Evolutionary conservation across 2,113 vertebrate species (phyloP).

Genomic region (Nipponia nippon): DNA sequence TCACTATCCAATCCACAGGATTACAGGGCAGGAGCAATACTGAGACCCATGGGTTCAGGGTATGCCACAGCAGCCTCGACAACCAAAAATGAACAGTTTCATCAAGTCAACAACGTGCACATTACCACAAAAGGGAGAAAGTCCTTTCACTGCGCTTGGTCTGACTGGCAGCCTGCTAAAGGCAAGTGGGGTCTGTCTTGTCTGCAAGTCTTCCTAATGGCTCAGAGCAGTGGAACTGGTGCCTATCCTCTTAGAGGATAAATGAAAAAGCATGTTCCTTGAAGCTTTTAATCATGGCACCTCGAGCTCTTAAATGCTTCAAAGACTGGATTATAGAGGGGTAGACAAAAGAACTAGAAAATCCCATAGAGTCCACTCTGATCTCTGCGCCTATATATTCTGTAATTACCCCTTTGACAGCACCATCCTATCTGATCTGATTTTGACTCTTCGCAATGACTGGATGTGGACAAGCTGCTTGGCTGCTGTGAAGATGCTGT

Average conservation of each 20-base stretch:
- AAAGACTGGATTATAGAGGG: neutral
- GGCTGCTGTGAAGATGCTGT: neutral
- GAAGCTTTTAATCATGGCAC: neutral
- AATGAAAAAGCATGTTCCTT: neutral
- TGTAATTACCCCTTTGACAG: neutral
- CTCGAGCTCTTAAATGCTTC: neutral
- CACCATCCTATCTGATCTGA: neutral
- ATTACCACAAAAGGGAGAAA: neutral
- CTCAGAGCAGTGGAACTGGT: neutral
- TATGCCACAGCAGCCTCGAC: neutral
- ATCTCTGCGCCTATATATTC: neutral
- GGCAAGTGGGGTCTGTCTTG: neutral
- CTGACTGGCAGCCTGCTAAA: neutral
- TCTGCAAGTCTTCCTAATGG: neutral
- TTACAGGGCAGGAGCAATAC: neutral
- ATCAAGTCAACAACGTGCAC: neutral
- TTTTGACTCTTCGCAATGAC: neutral
- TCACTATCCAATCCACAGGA: neutral
- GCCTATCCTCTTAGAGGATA: neutral
- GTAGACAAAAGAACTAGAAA: neutral
- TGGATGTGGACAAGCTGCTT: neutral
- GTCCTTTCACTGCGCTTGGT: fast-evolving
- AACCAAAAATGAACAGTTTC: neutral
- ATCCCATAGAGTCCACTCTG: neutral
- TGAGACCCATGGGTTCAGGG: neutral